A percentile compares a stretch with the other conserved stretches of the same genome.
Evolutionary conservation across 2,797 vertebrate genomes (phyloP).

Genomic region (Phataginus tetradactyla): DNA sequence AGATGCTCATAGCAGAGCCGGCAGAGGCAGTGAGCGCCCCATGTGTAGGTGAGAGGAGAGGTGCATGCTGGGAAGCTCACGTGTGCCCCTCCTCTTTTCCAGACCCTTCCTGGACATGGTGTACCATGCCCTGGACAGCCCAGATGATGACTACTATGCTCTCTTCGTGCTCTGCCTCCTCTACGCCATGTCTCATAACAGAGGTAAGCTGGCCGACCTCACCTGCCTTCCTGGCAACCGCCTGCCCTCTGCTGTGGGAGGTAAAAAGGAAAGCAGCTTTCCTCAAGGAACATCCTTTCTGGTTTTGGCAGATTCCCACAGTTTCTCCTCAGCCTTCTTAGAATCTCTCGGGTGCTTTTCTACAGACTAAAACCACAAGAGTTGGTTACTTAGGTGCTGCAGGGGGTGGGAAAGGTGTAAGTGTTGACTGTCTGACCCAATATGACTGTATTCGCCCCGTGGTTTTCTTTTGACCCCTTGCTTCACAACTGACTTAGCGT

Average conservation of each 20-base stretch:
- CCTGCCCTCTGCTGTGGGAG: neutral
- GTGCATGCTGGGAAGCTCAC: neutral
- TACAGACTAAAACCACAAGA: constrained; percentile 12
- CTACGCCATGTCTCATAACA: constrained; percentile 97
- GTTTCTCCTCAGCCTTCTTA: neutral
- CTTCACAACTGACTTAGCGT: neutral
- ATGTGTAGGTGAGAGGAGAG: no score
- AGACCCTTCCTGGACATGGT: constrained; percentile 99
- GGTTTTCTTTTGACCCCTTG: constrained; percentile 44
- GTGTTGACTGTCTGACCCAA: neutral
- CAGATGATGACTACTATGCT: constrained; percentile 94
- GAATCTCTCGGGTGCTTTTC: constrained; percentile 39
- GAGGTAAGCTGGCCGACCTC: constrained; percentile 87
- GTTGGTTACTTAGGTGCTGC: neutral
- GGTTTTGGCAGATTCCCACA: neutral
- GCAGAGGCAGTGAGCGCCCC: neutral
- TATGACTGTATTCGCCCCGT: constrained; percentile 31
- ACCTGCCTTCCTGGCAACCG: neutral
- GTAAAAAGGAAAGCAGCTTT: neutral
- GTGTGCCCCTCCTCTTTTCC: neutral
- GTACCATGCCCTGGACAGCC: constrained; percentile 94
- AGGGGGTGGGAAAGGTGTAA: neutral
- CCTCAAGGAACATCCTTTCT: neutral
- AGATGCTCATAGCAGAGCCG: neutral
- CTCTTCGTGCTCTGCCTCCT: constrained; percentile 98